Percentiles rank a stretch among this genome's conserved stretches.
Evolutionary conservation across 2,888 invertebrate genomes (phyloP).

Genomic region (Ypsolopha sequella): DNA sequence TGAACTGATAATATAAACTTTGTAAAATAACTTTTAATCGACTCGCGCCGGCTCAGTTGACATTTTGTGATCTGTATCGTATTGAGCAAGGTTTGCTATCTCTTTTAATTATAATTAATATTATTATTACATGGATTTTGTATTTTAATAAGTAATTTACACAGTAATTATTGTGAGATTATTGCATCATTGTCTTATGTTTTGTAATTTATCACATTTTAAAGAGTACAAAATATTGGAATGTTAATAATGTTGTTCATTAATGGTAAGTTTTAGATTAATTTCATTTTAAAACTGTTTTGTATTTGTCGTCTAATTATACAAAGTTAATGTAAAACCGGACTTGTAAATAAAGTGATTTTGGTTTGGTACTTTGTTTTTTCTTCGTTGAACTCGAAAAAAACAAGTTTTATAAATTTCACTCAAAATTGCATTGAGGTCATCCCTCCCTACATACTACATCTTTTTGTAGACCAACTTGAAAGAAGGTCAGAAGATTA

Average conservation of each 20-base stretch:
- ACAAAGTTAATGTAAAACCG: constrained; percentile 56
- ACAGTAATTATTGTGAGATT: constrained; percentile 62
- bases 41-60: background rate
- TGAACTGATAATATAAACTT: background rate
- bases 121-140: constrained; percentile 57
- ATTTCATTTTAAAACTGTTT: constrained; percentile 59
- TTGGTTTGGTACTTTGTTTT: constrained; percentile 48
- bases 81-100: constrained; percentile 3
- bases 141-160: constrained; percentile 68
- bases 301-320: constrained; percentile 59
- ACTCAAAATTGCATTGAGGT: no score
- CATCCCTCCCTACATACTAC: no score
- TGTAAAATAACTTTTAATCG: background rate
- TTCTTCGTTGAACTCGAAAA: background rate
- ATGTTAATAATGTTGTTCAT: constrained; percentile 64
- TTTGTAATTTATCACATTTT: constrained; percentile 70
- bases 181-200: constrained; percentile 49
- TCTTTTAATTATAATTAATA: constrained; percentile 56
- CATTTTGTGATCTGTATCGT: background rate
- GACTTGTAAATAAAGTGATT: constrained; percentile 67
- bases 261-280: constrained; percentile 65
- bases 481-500: no score
- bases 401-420: no score
- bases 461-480: no score
- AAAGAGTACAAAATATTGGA: constrained; percentile 70